Conservation (phyloP, 2,797 vertebrate species). For the Synaphobranchus kaupii region DNA sequence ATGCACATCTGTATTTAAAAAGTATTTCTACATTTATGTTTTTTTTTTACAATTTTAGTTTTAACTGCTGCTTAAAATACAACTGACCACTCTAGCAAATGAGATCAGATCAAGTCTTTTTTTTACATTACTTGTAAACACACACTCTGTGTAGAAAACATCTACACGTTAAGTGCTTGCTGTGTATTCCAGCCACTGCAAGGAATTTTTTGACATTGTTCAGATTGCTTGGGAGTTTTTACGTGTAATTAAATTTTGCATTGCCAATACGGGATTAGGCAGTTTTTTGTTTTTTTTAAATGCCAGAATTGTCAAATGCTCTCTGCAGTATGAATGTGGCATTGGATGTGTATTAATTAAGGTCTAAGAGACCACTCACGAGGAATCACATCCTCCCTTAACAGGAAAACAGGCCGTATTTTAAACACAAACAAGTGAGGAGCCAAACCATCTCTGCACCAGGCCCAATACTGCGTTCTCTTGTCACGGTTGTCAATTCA, state of each 20-base stretch:
- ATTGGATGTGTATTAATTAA: not conserved
- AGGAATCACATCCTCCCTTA: not conserved
- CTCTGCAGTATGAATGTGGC: not conserved
- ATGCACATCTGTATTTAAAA: constrained; percentile 48
- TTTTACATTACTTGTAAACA: constrained; percentile 47
- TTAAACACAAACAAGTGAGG: constrained; percentile 65
- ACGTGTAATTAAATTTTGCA: not conserved
- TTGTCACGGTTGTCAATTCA: constrained; percentile 74
- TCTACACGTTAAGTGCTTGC: constrained; percentile 63
- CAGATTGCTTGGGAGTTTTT: constrained; percentile 45
- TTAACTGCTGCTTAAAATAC: constrained; percentile 28
- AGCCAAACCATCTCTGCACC: constrained; percentile 64
- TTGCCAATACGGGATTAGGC: not conserved
- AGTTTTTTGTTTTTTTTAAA: not conserved
- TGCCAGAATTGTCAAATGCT: constrained; percentile 13
- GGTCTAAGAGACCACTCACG: not conserved
- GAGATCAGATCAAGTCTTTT: constrained; percentile 26
- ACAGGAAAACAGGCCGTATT: constrained; percentile 28
- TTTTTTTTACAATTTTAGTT: not conserved
- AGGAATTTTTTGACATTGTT: constrained; percentile 37
- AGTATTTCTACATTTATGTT: constrained; percentile 40
- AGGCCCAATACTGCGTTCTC: constrained; percentile 71
- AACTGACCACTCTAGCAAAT: not conserved
- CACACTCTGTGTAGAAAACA: constrained; percentile 35
- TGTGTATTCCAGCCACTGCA: constrained; percentile 42